phyloP scores from a whole-genome alignment of 2,888 invertebrate genomes.

The Zaprionus bogoriensis region DNA sequence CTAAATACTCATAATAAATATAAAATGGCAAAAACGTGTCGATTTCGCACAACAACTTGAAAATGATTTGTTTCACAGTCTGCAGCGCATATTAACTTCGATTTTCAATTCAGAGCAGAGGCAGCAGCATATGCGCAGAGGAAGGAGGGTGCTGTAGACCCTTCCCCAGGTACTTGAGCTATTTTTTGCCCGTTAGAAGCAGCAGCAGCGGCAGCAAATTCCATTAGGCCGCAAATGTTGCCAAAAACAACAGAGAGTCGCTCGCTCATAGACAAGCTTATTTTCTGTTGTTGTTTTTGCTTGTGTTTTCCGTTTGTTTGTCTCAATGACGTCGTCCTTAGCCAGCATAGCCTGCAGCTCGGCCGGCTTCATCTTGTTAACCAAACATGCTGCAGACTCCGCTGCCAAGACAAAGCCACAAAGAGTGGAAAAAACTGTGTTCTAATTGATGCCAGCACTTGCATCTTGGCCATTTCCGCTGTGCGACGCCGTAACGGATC shows the following conservation, averaged over 20 bases:
- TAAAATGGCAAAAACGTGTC: slow-evolving; percentile 82
- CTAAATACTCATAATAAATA: slow-evolving; percentile 72
- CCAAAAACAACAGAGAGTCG: slow-evolving; percentile 29
- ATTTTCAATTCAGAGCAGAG: slow-evolving; percentile 64
- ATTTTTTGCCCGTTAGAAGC: slow-evolving; percentile 64
- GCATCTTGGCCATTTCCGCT: slow-evolving; percentile 77
- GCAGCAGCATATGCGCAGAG: slow-evolving; percentile 21
- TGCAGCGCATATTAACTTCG: slow-evolving; percentile 79
- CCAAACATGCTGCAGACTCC: slow-evolving; percentile 72
- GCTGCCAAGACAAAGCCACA: slow-evolving; percentile 77
- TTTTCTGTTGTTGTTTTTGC: slow-evolving; percentile 2
- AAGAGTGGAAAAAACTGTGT: slow-evolving; percentile 23
- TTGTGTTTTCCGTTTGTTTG: slow-evolving; percentile 48
- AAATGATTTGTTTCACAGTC: slow-evolving; percentile 80
- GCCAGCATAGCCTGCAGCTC: slow-evolving; percentile 71
- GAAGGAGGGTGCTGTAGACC: slow-evolving; percentile 26
- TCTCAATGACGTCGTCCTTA: slow-evolving; percentile 72
- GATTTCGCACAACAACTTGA: slow-evolving; percentile 79
- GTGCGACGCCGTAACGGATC: slow-evolving; percentile 52
- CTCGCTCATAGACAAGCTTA: slow-evolving; percentile 32
- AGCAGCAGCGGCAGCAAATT: slow-evolving; percentile 55
- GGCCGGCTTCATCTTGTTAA: slow-evolving; percentile 76
- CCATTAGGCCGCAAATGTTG: slow-evolving; percentile 74
- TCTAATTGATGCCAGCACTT: slow-evolving; percentile 60
- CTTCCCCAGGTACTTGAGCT: slow-evolving; percentile 25